Percentiles rank a stretch among this genome's conserved stretches.
Evolutionary conservation across 2,888 invertebrate species (phyloP).

Genomic region (Charanyca ferruginea): DNA sequence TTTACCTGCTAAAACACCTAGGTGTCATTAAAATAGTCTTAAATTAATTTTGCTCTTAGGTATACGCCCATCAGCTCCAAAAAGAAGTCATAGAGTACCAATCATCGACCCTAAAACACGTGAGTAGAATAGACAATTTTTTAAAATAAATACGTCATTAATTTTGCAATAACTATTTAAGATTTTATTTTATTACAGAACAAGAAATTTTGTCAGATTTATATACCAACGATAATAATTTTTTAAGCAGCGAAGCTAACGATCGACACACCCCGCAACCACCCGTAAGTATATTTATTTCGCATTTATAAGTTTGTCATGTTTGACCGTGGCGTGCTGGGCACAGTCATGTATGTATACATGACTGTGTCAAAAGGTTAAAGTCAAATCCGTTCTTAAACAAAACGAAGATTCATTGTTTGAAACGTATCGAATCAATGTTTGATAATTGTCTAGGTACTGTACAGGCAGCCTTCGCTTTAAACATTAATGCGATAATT

Average conservation of each 20-base stretch:
- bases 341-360: too few relatives aligned
- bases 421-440: too few relatives aligned
- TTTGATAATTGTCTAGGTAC: too few relatives aligned
- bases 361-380: too few relatives aligned
- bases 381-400: too few relatives aligned
- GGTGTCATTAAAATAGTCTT: constrained; percentile 13
- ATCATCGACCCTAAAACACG: constrained; percentile 85
- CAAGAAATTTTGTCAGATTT: constrained; percentile 89
- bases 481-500: not conserved
- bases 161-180: constrained; percentile 18
- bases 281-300: constrained; percentile 78
- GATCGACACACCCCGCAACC: constrained; percentile 90
- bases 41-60: constrained; percentile 70
- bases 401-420: too few relatives aligned
- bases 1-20: not conserved
- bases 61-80: constrained; percentile 77
- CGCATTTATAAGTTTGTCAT: not conserved
- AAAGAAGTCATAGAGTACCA: constrained; percentile 82
- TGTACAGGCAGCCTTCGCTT: constrained; percentile 21
- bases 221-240: constrained; percentile 81
- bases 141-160: not conserved
- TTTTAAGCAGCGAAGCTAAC: constrained; percentile 85
- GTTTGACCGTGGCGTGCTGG: too few relatives aligned
- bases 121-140: constrained; percentile 70
- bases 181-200: constrained; percentile 76